Conservation (phyloP, 2,888 invertebrate species). For the Nymphalis polychloros region DNA sequence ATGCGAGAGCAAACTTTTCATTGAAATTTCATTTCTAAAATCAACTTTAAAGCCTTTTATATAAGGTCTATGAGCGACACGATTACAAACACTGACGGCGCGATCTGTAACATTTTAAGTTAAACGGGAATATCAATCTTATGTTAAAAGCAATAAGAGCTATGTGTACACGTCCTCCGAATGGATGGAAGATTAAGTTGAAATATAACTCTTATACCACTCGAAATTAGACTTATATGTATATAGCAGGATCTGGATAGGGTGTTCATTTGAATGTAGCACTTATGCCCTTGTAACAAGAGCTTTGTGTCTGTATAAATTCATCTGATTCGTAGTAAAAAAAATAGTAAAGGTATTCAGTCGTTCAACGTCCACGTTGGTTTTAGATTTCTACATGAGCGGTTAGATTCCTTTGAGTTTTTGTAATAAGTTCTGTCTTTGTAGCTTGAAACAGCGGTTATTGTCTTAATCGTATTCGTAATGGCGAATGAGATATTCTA, state of each 20-base stretch:
- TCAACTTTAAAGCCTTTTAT: background rate
- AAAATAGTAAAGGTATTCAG: background rate
- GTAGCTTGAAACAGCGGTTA: too few species aligned
- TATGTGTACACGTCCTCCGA: background rate
- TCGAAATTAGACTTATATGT: background rate
- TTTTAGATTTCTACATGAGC: slow-evolving; percentile 1
- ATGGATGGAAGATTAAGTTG: slow-evolving; percentile 7
- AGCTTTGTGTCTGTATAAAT: slow-evolving; percentile 6
- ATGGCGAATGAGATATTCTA: too few species aligned
- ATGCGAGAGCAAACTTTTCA: slow-evolving; percentile 17
- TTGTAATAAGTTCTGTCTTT: background rate
- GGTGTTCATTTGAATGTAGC: slow-evolving; percentile 14
- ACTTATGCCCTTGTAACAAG: slow-evolving; percentile 15
- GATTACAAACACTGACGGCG: background rate
- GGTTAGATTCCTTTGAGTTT: background rate
- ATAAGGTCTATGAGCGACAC: background rate
- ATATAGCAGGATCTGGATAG: background rate
- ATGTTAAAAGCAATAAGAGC: background rate
- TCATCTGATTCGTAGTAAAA: background rate
- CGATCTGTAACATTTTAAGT: slow-evolving; percentile 11
- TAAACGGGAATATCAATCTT: slow-evolving; percentile 1
- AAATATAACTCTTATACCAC: background rate
- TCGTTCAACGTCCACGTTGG: background rate
- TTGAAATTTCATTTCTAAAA: slow-evolving; percentile 9
- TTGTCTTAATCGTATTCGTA: too few species aligned